A percentile compares a stretch with the other conserved stretches of the same genome.
phyloP scores from a whole-genome alignment of 2,797 vertebrate genomes.

The Hirundo rustica region DNA sequence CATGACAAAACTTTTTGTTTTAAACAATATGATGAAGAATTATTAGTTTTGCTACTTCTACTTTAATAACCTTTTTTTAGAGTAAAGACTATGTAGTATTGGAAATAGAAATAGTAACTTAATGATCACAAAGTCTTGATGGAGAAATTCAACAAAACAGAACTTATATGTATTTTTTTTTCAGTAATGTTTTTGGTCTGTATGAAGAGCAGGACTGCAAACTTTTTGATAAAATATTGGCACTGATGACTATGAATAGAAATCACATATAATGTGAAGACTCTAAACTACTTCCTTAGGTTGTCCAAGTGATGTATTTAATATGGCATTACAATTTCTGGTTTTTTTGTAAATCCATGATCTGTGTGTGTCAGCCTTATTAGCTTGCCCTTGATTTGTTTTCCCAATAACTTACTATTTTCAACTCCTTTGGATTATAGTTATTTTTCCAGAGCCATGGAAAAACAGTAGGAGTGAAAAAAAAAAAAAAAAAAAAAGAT shows the following conservation, averaged over 20 bases:
- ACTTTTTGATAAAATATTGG: background rate
- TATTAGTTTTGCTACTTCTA: background rate
- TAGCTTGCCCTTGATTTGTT: slow-evolving; percentile 23
- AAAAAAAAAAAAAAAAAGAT: background rate
- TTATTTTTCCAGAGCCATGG: slow-evolving; percentile 65
- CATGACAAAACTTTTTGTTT: background rate
- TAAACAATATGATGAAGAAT: background rate
- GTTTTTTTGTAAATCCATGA: background rate
- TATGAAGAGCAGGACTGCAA: background rate
- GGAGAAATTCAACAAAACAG: background rate
- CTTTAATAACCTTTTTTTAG: background rate
- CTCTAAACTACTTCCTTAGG: background rate
- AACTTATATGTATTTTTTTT: background rate
- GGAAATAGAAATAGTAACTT: background rate
- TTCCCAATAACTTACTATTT: slow-evolving; percentile 26
- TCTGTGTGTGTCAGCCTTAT: background rate
- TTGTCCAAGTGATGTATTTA: background rate
- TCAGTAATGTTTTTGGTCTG: background rate
- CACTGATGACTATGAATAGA: background rate
- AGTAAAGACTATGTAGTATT: background rate
- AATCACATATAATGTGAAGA: background rate
- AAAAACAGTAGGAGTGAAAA: slow-evolving; percentile 55
- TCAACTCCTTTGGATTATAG: slow-evolving; percentile 45
- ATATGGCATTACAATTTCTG: background rate
- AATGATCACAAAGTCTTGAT: background rate